These are phyloP conservation scores for Vicugna pacos DNA, from an alignment of 2,113 vertebrate genomes.

Conservation along the genomic window DNA sequence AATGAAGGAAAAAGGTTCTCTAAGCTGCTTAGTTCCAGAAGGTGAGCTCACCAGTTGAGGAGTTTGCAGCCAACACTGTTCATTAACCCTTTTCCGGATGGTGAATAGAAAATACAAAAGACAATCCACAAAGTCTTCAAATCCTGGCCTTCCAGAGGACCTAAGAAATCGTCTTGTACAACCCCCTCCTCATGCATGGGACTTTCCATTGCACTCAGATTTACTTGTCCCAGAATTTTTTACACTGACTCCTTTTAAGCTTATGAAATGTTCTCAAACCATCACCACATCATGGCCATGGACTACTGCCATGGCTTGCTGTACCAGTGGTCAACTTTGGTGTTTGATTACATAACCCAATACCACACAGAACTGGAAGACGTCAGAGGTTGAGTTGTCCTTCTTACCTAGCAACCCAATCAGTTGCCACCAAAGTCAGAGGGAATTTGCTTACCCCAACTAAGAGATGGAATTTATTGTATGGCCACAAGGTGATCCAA, in stretches of 20 bases:
- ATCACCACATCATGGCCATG: not conserved
- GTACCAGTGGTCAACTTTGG: not conserved
- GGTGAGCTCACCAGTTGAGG: slow-evolving; percentile 78
- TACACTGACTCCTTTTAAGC: slow-evolving; percentile 43
- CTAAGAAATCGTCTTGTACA: not conserved
- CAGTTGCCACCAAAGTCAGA: slow-evolving; percentile 1
- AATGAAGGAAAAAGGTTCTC: slow-evolving; percentile 73
- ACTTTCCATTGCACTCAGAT: not conserved
- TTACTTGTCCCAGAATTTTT: not conserved
- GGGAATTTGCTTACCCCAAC: slow-evolving; percentile 32
- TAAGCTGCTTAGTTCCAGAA: slow-evolving; percentile 64
- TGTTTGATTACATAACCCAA: slow-evolving; percentile 57
- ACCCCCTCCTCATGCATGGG: not conserved
- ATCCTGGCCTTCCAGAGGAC: not conserved
- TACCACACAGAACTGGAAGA: slow-evolving; percentile 59
- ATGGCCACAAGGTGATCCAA: not conserved
- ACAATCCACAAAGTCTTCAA: not conserved
- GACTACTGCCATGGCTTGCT: slow-evolving; percentile 35
- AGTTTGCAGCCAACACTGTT: slow-evolving; percentile 19
- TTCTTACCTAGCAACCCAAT: not conserved
- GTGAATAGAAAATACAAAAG: not conserved
- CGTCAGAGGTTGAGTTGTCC: not conserved
- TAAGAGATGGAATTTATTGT: slow-evolving; percentile 4
- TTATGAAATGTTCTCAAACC: slow-evolving; percentile 52
- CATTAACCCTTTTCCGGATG: slow-evolving; percentile 73